Conservation (phyloP, 1,140 invertebrate genomes). For the Neodiprion lecontei region DNA sequence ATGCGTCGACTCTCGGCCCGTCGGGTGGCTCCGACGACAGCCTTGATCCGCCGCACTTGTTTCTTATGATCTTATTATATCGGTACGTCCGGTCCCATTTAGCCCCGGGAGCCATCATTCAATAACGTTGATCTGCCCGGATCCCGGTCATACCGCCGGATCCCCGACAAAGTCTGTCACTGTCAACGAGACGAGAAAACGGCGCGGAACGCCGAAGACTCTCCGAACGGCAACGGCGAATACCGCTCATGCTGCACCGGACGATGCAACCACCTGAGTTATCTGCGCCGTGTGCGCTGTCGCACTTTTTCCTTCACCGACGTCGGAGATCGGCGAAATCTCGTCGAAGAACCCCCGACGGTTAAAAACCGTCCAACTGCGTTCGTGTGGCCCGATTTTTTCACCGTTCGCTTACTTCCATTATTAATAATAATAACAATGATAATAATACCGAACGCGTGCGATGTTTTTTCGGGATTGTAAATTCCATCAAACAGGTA, state of each 20-base stretch:
- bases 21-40: constrained; percentile 30
- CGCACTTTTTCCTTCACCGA: too few relatives aligned
- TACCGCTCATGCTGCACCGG: too few relatives aligned
- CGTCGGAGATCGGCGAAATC: too few relatives aligned
- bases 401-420: constrained; percentile 4
- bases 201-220: not conserved
- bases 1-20: constrained; percentile 29
- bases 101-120: constrained; percentile 60
- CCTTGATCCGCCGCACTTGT: constrained; percentile 50
- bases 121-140: constrained; percentile 53
- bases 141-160: constrained; percentile 44
- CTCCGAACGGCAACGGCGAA: not conserved
- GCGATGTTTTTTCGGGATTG: too few relatives aligned
- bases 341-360: too few relatives aligned
- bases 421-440: too few relatives aligned
- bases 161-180: constrained; percentile 4
- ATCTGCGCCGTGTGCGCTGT: too few relatives aligned
- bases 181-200: not conserved
- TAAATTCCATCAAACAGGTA: not conserved
- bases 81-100: constrained; percentile 58
- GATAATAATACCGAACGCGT: too few relatives aligned
- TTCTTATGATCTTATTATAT: constrained; percentile 54
- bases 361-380: too few relatives aligned
- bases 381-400: not conserved
- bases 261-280: too few relatives aligned